Conservation (phyloP, 2,888 invertebrate genomes). For the Lithophane socia region DNA sequence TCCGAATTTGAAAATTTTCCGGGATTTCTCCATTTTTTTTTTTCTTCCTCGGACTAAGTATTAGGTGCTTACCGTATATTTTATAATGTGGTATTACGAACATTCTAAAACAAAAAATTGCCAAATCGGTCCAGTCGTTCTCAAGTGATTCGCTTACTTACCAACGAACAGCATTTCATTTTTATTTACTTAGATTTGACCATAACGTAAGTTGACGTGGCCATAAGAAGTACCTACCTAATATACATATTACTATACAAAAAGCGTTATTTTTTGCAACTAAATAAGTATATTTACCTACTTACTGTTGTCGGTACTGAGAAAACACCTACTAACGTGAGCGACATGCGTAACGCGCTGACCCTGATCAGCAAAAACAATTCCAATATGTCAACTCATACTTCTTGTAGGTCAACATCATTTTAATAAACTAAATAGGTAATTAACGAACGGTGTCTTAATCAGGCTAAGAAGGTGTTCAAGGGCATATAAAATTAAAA, state of each 20-base stretch:
- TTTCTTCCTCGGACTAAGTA: too few relatives aligned
- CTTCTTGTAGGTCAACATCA: constrained; percentile 9
- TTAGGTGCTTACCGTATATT: too few relatives aligned
- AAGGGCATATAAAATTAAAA: background rate
- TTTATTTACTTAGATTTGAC: background rate
- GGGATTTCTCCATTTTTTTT: background rate
- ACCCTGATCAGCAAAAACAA: constrained; percentile 57
- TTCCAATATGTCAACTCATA: constrained; percentile 21
- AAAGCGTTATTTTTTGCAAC: constrained; percentile 21
- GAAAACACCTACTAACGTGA: constrained; percentile 32
- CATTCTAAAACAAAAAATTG: too few relatives aligned
- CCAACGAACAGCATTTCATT: background rate
- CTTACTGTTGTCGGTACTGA: constrained; percentile 6
- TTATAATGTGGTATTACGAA: too few relatives aligned
- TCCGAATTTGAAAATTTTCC: background rate
- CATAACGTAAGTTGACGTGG: background rate
- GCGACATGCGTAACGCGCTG: constrained; percentile 55
- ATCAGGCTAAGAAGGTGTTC: background rate
- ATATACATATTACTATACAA: background rate
- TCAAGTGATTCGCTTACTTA: background rate
- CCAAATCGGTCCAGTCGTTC: background rate
- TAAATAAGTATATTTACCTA: constrained; percentile 10
- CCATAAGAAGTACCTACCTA: background rate
- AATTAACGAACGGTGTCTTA: background rate
- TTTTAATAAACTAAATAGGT: background rate